These are phyloP conservation scores for Drosophila navojoa DNA, from an alignment of 1,140 invertebrate species.

Conservation along the genomic window DNA sequence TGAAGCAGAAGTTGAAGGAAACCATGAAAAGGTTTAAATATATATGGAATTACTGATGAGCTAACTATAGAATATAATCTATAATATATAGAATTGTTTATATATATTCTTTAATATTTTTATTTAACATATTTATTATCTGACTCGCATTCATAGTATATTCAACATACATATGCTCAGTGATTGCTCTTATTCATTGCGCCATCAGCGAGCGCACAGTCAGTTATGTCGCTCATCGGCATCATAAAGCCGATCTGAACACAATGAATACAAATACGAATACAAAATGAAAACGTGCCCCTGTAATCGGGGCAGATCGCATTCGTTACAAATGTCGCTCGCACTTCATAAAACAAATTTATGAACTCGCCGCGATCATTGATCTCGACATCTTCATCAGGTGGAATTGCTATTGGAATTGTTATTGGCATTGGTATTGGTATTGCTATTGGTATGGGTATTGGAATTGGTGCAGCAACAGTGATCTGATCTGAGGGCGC, in stretches of 20 bases:
- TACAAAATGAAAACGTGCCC: slow-evolving; percentile 45
- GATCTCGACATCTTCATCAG: slow-evolving; percentile 82
- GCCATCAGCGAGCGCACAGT: not conserved
- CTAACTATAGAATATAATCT: no score
- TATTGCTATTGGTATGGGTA: slow-evolving; percentile 38
- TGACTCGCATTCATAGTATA: no score
- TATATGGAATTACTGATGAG: no score
- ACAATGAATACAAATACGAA: slow-evolving; percentile 49
- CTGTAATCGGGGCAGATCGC: slow-evolving; percentile 60
- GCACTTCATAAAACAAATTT: slow-evolving; percentile 83
- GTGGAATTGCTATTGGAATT: slow-evolving; percentile 45
- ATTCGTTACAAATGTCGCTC: slow-evolving; percentile 81
- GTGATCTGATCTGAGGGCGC: slow-evolving; percentile 44
- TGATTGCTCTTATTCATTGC: no score
- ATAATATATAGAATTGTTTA: no score
- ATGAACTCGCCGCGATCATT: slow-evolving; percentile 79
- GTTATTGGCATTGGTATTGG: slow-evolving; percentile 33
- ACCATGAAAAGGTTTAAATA: not conserved
- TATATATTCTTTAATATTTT: no score
- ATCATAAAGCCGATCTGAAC: slow-evolving; percentile 24
- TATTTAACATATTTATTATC: no score
- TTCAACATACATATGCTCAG: no score
- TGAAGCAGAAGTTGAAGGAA: not conserved
- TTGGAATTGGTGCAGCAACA: slow-evolving; percentile 36
- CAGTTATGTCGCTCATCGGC: slow-evolving; percentile 12